phyloP scores from a whole-genome alignment of 2,113 vertebrate genomes.

The Arvicanthis niloticus region DNA sequence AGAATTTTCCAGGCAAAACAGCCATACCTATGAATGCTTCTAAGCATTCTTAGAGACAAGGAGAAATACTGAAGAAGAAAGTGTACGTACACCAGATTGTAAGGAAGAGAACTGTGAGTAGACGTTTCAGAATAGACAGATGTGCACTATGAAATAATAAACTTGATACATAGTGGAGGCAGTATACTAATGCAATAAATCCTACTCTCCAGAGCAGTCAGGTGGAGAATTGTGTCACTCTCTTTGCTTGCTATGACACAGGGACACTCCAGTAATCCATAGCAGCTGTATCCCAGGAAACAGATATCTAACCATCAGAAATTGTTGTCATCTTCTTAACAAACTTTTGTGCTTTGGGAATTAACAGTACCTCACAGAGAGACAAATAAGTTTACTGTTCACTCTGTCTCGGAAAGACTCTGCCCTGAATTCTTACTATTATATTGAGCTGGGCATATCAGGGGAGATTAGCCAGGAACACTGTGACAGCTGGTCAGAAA shows the following conservation, averaged over 20 bases:
- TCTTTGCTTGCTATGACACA: neutral
- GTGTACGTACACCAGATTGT: neutral
- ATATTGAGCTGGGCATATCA: constrained; percentile 54
- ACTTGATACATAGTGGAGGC: neutral
- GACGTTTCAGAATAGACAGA: neutral
- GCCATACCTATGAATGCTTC: constrained; percentile 5
- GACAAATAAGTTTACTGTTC: constrained; percentile 56
- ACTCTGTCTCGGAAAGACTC: constrained; percentile 12
- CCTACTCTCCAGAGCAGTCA: neutral
- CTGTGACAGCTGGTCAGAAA: constrained; percentile 67
- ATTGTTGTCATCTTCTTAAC: constrained; percentile 54
- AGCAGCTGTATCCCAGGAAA: constrained; percentile 34
- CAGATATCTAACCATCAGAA: constrained; percentile 54
- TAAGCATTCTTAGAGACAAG: neutral
- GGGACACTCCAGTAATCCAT: neutral
- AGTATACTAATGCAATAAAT: neutral
- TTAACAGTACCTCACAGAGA: constrained; percentile 34
- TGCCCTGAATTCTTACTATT: constrained; percentile 64
- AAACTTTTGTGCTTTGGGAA: constrained; percentile 59
- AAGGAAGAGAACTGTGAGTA: neutral
- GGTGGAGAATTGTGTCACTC: neutral
- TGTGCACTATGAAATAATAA: neutral
- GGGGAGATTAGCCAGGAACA: constrained; percentile 45
- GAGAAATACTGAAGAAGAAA: neutral
- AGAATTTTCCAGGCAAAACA: neutral